These are phyloP conservation scores for Sterna hirundo DNA, from an alignment of 2,113 vertebrate genomes.

Conservation along the genomic window DNA sequence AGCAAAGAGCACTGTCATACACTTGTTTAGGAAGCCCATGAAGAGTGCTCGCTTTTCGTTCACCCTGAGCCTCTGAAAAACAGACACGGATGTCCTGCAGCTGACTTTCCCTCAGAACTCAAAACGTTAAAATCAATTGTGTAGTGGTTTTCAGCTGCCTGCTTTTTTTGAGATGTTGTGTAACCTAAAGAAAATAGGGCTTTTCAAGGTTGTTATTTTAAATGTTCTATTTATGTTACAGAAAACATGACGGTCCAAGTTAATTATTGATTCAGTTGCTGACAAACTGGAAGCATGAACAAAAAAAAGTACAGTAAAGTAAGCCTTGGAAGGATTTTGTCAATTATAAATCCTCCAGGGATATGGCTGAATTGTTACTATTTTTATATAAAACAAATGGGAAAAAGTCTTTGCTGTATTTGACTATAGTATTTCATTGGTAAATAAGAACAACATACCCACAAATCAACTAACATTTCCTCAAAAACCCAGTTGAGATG, in stretches of 20 bases:
- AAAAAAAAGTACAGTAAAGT: not conserved
- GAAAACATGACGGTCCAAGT: conserved; percentile 2
- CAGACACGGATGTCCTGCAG: not conserved
- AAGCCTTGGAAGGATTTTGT: not conserved
- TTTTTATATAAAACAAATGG: conserved; percentile 16
- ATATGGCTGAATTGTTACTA: not conserved
- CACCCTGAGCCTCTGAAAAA: not conserved
- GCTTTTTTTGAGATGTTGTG: conserved; percentile 18
- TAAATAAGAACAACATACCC: conserved; percentile 40
- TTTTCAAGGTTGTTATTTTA: conserved; percentile 30
- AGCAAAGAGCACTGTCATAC: not conserved
- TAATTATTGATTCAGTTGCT: conserved; percentile 40
- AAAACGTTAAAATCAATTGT: not conserved
- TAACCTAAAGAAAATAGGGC: conserved; percentile 28
- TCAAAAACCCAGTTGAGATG: conserved; percentile 17
- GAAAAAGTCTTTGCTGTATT: not conserved
- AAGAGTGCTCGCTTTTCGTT: not conserved
- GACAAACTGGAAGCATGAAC: conserved; percentile 1
- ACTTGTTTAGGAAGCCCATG: not conserved
- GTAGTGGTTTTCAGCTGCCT: not conserved
- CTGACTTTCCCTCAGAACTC: not conserved
- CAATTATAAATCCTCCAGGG: not conserved
- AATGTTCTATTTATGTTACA: conserved; percentile 30
- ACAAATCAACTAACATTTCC: conserved; percentile 33
- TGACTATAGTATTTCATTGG: not conserved